phyloP scores from a whole-genome alignment of 2,113 vertebrate species.

The Macrotus californicus region DNA sequence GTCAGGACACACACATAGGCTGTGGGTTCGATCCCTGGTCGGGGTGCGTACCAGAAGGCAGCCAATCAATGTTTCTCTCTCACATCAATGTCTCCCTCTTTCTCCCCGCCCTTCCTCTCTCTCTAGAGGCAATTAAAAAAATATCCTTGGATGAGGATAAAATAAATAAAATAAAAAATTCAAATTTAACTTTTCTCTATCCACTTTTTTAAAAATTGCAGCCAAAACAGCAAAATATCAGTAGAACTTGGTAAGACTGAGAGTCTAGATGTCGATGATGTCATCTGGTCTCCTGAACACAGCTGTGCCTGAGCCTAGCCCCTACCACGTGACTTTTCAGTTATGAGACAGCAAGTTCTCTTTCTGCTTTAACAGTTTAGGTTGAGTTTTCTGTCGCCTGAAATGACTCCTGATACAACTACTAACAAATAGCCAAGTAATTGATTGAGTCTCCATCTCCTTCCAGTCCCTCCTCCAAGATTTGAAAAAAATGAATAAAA shows the following conservation, averaged over 20 bases:
- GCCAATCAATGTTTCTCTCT: too few species aligned
- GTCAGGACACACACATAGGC: too few species aligned
- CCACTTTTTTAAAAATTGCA: neutral
- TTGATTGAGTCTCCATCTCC: neutral
- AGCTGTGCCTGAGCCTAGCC: neutral
- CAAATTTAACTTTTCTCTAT: neutral
- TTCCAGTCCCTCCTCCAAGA: neutral
- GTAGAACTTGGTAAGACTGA: neutral
- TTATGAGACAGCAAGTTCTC: neutral
- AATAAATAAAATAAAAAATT: neutral
- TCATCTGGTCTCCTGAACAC: neutral
- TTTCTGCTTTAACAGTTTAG: neutral
- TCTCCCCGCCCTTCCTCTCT: too few species aligned
- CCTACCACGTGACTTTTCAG: neutral
- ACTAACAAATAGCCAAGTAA: neutral
- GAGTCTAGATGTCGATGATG: neutral
- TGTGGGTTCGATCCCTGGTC: too few species aligned
- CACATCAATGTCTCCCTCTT: too few species aligned
- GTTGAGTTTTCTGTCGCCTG: constrained; percentile 12
- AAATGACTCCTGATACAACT: neutral
- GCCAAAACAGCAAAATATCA: neutral
- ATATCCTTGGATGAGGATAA: too few species aligned
- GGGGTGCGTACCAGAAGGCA: too few species aligned
- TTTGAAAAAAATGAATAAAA: neutral
- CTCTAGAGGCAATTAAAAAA: too few species aligned